A percentile compares a stretch with the other conserved stretches of the same genome.
phyloP scores from a whole-genome alignment of 1,140 invertebrate genomes.

The Diprion similis region DNA sequence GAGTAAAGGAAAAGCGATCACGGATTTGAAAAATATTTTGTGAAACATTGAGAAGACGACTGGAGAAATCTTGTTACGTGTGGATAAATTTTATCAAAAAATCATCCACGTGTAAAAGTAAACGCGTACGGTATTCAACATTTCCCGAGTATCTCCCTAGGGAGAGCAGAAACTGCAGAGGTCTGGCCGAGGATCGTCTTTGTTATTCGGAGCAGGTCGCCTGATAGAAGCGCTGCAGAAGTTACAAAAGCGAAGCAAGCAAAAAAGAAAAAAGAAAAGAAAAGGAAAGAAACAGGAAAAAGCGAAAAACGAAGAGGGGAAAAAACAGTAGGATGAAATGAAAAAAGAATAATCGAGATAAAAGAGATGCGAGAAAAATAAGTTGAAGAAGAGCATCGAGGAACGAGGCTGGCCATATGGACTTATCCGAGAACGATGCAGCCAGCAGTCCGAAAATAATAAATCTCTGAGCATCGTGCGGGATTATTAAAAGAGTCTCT shows the following conservation, averaged over 20 bases:
- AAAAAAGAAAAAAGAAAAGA: conserved; percentile 14
- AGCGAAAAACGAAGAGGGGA: conserved; percentile 17
- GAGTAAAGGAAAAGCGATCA: no score
- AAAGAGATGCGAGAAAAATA: conserved; percentile 17
- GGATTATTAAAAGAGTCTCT: conserved; percentile 59
- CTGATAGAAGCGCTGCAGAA: conserved; percentile 17
- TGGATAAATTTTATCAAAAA: no score
- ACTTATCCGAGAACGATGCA: conserved; percentile 47
- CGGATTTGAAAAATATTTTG: no score
- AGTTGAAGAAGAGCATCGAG: conserved; percentile 13
- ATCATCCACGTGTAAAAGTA: no score
- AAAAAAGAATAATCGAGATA: conserved; percentile 9
- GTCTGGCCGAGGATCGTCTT: not conserved
- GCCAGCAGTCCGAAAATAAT: conserved; percentile 58
- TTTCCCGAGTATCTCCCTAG: not conserved
- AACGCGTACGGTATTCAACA: no score
- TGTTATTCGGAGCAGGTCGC: conserved; percentile 2
- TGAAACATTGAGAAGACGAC: no score
- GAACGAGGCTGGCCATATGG: conserved; percentile 41
- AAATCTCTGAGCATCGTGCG: conserved; percentile 56
- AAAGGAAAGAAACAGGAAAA: conserved; percentile 11
- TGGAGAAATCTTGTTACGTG: no score
- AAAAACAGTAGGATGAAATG: conserved; percentile 12
- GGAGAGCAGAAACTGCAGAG: not conserved
- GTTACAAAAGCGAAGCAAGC: conserved; percentile 20